phyloP scores from a whole-genome alignment of 2,888 invertebrate species.

The Adelognathus sp. region DNA sequence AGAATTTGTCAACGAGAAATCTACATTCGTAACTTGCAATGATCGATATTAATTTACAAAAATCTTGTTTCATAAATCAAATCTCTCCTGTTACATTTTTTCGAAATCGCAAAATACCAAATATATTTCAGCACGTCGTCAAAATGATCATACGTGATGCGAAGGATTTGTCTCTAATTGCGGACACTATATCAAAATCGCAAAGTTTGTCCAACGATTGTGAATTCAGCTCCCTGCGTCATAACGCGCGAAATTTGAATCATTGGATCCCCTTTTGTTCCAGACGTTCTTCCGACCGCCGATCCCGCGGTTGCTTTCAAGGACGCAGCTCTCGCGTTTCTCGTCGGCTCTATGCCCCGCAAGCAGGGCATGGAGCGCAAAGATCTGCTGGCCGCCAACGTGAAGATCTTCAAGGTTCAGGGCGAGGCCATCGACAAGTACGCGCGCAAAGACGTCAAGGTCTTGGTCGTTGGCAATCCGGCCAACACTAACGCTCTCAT shows the following conservation, averaged over 20 bases:
- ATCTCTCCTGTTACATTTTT: no score
- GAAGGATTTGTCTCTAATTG: no score
- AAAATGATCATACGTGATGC: no score
- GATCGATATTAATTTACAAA: no score
- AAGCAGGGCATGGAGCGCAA: slow-evolving; percentile 99
- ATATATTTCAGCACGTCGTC: no score
- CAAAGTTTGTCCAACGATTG: no score
- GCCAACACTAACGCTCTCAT: slow-evolving; percentile 99
- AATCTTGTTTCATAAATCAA: no score
- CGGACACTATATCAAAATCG: no score
- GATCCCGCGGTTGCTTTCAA: slow-evolving; percentile 96
- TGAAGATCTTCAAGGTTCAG: slow-evolving; percentile 98
- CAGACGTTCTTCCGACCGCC: slow-evolving; percentile 91
- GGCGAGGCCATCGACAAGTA: slow-evolving; percentile 95
- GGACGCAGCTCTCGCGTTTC: slow-evolving; percentile 96
- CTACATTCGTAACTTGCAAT: no score
- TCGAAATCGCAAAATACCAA: no score
- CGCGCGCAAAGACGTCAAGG: slow-evolving; percentile 96
- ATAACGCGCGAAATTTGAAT: neutral
- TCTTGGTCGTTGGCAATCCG: slow-evolving; percentile 98
- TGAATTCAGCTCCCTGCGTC: no score
- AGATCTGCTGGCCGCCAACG: slow-evolving; percentile 98
- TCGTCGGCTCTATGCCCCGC: slow-evolving; percentile 99
- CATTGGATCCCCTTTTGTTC: slow-evolving; percentile 53
- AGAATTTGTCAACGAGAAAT: no score